A percentile compares a stretch with the other conserved stretches of the same genome.
These are phyloP conservation scores for Pristionchus entomophagus DNA, from an alignment of 2,888 invertebrate species.

Conservation along the genomic window DNA sequence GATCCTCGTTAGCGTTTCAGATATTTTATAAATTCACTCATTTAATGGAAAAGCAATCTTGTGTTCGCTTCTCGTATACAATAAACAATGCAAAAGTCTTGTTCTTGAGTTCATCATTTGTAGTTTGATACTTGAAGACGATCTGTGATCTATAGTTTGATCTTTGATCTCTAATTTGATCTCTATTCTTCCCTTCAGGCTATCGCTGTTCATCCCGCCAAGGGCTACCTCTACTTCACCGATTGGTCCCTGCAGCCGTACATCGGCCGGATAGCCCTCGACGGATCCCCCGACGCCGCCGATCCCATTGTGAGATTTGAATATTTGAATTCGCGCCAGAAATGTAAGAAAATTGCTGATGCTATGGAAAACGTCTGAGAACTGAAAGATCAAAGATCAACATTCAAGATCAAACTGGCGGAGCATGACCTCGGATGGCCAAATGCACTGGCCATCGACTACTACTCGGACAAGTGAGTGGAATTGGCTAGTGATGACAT, in stretches of 20 bases:
- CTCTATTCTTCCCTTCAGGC: constrained; percentile 81
- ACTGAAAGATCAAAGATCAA: neutral
- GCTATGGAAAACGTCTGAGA: neutral
- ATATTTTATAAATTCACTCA: neutral
- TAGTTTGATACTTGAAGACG: neutral
- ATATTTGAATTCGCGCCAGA: neutral
- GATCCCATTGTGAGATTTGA: constrained; percentile 57
- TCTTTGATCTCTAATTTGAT: neutral
- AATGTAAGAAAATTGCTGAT: neutral
- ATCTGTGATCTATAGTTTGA: neutral
- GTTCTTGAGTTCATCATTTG: too few relatives aligned
- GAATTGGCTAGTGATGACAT: too few relatives aligned
- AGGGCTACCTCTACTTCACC: constrained; percentile 86
- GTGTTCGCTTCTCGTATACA: too few relatives aligned
- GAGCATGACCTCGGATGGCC: constrained; percentile 98
- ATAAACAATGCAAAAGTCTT: too few relatives aligned
- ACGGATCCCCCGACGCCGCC: constrained; percentile 82
- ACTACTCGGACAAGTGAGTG: constrained; percentile 86
- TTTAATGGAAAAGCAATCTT: too few relatives aligned
- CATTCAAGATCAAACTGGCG: constrained; percentile 84
- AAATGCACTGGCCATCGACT: constrained; percentile 95
- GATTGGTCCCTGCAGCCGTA: constrained; percentile 92
- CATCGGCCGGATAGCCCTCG: constrained; percentile 96
- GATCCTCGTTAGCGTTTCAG: neutral
- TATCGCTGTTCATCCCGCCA: constrained; percentile 92